phyloP scores from a whole-genome alignment of 2,888 invertebrate species.

The Acleris holmiana region DNA sequence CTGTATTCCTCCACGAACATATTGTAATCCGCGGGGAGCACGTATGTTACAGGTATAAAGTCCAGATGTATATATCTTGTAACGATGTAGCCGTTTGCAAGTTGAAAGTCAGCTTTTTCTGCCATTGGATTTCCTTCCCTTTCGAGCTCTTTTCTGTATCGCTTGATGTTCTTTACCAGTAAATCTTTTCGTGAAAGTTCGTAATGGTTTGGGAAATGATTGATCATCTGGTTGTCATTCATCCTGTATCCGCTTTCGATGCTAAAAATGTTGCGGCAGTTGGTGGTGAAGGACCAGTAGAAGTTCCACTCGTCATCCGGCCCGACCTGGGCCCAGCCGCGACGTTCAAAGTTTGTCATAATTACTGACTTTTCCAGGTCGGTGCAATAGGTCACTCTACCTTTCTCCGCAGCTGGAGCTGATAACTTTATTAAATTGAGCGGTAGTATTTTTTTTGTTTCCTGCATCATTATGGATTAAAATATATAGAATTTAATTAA shows the following conservation, averaged over 20 bases:
- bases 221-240: constrained; percentile 96
- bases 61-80: constrained; percentile 92
- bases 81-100: constrained; percentile 86
- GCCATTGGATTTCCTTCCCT: constrained; percentile 94
- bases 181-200: constrained; percentile 97
- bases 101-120: constrained; percentile 85
- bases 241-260: constrained; percentile 96
- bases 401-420: constrained; percentile 51
- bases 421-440: constrained; percentile 47
- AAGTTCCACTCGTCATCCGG: constrained; percentile 98
- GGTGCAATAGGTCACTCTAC: constrained; percentile 85
- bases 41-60: constrained; percentile 97
- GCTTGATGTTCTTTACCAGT: constrained; percentile 96
- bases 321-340: constrained; percentile 93
- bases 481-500: neutral
- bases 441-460: constrained; percentile 51
- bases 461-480: constrained; percentile 41
- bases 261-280: constrained; percentile 95
- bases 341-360: constrained; percentile 94
- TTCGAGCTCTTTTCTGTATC: constrained; percentile 96
- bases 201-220: constrained; percentile 98
- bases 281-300: constrained; percentile 97
- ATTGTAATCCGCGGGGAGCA: constrained; percentile 97
- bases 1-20: constrained; percentile 98
- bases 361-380: constrained; percentile 97